Conservation (phyloP, 2,888 invertebrate genomes). For the Melanophora roralis region DNA sequence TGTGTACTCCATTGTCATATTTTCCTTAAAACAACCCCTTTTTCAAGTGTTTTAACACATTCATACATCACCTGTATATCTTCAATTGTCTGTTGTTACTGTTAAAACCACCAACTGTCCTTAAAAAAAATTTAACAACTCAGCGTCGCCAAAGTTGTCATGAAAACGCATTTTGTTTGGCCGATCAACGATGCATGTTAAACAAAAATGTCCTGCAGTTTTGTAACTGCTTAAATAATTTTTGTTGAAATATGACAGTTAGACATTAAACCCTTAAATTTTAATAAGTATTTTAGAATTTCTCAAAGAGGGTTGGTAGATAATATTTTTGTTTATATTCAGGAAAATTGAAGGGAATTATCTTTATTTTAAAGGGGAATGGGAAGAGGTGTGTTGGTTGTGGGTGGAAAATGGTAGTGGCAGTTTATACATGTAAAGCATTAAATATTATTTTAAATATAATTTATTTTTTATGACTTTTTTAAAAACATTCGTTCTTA, state of each 20-base stretch:
- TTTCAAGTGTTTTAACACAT: no score
- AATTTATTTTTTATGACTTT: no score
- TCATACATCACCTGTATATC: conserved; percentile 32
- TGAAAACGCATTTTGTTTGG: conserved; percentile 49
- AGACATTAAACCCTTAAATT: conserved; percentile 18
- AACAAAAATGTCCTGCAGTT: conserved; percentile 11
- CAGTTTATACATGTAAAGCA: no score
- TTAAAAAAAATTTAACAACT: not conserved
- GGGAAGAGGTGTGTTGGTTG: no score
- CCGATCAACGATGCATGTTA: conserved; percentile 31
- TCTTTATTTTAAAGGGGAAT: no score
- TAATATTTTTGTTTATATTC: not conserved
- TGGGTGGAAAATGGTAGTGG: no score
- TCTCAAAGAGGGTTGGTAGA: not conserved
- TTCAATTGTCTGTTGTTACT: not conserved
- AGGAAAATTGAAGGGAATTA: no score
- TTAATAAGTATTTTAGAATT: not conserved
- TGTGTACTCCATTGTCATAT: no score
- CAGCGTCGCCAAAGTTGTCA: conserved; percentile 37
- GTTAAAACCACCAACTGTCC: conserved; percentile 42
- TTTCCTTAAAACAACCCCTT: no score
- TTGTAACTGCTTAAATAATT: conserved; percentile 15
- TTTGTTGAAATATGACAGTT: conserved; percentile 26
- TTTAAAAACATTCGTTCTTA: no score
- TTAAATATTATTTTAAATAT: no score